Percentiles rank a stretch among this genome's conserved stretches.
These are phyloP conservation scores for Tragopan temminckii DNA, from an alignment of 2,797 vertebrate genomes.

Conservation along the genomic window DNA sequence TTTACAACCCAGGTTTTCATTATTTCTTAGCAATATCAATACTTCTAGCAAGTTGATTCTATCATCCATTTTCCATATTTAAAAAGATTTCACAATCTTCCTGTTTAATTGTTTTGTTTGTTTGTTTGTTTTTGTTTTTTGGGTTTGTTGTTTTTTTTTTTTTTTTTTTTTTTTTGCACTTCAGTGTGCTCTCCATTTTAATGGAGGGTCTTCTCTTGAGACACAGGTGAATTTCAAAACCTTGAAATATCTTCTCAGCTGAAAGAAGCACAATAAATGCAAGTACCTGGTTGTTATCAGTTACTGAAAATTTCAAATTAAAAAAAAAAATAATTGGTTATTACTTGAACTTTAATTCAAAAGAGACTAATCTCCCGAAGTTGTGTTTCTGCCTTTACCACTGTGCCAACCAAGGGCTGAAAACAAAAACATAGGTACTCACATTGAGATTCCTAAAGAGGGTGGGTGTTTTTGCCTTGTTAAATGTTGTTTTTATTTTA, in stretches of 20 bases:
- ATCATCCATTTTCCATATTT: not conserved
- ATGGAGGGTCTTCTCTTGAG: not conserved
- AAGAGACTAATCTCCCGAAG: not conserved
- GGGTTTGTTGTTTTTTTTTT: not conserved
- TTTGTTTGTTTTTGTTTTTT: not conserved
- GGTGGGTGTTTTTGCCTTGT: not conserved
- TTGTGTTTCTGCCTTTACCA: not conserved
- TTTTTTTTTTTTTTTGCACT: too few relatives aligned
- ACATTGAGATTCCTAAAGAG: not conserved
- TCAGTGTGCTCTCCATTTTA: not conserved
- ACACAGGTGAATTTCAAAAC: not conserved
- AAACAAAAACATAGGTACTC: not conserved
- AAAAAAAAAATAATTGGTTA: not conserved
- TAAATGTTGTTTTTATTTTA: not conserved
- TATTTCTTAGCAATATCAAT: not conserved
- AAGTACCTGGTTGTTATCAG: not conserved
- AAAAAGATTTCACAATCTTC: not conserved
- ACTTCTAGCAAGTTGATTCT: not conserved
- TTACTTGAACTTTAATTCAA: not conserved
- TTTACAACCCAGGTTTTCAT: not conserved
- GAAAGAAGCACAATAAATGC: not conserved
- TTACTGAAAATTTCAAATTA: not conserved
- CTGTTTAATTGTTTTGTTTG: not conserved
- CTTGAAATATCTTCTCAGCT: not conserved
- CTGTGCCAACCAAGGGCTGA: not conserved